These are phyloP conservation scores for Megaceryle alcyon DNA, from an alignment of 2,797 vertebrate genomes.

Conservation along the genomic window DNA sequence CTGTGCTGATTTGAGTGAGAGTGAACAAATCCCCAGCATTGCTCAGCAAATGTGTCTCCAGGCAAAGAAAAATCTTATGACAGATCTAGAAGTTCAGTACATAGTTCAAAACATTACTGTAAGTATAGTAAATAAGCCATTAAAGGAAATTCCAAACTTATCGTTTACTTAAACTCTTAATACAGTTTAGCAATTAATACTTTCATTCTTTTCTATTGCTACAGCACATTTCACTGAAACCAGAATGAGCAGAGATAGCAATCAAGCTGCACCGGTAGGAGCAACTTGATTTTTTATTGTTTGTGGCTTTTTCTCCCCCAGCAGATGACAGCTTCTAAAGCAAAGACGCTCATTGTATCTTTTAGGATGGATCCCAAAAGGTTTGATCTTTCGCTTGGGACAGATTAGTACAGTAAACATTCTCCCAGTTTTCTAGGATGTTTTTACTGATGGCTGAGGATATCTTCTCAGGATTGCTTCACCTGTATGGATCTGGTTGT, in stretches of 20 bases:
- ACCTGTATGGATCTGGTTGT: neutral
- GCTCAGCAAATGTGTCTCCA: neutral
- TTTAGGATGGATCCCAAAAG: neutral
- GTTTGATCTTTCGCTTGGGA: neutral
- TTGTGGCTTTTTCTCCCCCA: neutral
- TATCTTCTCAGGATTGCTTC: neutral
- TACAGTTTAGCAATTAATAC: conserved; percentile 24
- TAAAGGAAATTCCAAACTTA: conserved; percentile 53
- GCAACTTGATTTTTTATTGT: neutral
- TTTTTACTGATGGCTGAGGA: neutral
- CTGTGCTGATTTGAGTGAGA: neutral
- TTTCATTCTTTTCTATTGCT: neutral
- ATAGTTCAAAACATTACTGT: conserved; percentile 26
- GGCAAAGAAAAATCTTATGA: conserved; percentile 54
- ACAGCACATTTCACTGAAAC: neutral
- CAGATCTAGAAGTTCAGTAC: conserved; percentile 16
- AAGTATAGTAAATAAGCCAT: conserved; percentile 37
- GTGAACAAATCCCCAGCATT: neutral
- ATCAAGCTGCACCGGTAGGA: neutral
- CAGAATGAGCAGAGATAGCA: neutral
- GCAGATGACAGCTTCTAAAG: neutral
- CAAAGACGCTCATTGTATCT: neutral
- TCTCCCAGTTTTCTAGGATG: neutral
- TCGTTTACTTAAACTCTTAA: neutral
- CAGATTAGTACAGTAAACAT: neutral